phyloP scores from a whole-genome alignment of 2,113 vertebrate species.

The Mesocricetus auratus region DNA sequence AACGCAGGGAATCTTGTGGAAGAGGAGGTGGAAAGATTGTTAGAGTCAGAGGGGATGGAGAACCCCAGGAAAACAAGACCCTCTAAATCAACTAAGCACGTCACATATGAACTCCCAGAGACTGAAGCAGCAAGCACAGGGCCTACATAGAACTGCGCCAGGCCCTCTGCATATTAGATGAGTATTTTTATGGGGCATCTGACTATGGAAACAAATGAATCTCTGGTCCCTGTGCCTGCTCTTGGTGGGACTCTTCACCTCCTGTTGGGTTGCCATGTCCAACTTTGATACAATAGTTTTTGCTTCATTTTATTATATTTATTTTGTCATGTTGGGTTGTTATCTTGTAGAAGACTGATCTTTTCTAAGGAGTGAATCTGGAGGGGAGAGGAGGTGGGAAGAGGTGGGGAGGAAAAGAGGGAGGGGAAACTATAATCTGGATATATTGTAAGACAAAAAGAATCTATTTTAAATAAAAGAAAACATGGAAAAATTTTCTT shows the following conservation, averaged over 20 bases:
- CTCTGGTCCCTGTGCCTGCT: not conserved
- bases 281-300: not conserved
- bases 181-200: not conserved
- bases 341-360: not conserved
- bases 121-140: not conserved
- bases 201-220: not conserved
- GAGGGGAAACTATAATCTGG: not conserved
- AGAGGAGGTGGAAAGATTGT: not conserved
- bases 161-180: not conserved
- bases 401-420: not conserved
- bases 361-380: not conserved
- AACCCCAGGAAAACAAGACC: not conserved
- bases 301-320: not conserved
- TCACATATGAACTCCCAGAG: not conserved
- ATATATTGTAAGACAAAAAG: not conserved
- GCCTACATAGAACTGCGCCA: too few species aligned
- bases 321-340: not conserved
- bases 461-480: not conserved
- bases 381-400: too few species aligned
- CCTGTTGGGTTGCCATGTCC: not conserved
- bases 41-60: not conserved
- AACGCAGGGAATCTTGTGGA: not conserved
- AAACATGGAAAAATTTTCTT: not conserved
- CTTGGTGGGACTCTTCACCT: not conserved
- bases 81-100: not conserved